Conservation (phyloP, 2,797 vertebrate genomes). For the Acipenser ruthenus region DNA sequence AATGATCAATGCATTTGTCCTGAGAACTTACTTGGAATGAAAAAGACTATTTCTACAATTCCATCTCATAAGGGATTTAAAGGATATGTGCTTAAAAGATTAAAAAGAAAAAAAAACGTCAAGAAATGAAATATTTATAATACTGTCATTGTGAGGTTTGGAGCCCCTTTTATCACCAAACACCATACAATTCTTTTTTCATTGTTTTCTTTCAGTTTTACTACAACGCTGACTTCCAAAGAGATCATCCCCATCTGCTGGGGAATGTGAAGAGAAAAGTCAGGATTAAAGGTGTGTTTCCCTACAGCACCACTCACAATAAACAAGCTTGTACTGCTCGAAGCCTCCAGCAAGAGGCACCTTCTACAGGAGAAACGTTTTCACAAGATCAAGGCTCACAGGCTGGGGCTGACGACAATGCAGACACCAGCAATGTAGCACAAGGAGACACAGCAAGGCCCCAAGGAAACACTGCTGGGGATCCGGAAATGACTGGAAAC, state of each 20-base stretch:
- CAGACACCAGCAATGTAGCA: background rate
- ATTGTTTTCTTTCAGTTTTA: conserved; percentile 24
- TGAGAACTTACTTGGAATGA: too few species aligned
- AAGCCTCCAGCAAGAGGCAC: rapidly evolving
- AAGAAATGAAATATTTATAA: too few species aligned
- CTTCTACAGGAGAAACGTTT: background rate
- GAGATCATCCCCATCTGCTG: conserved; percentile 28
- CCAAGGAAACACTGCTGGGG: background rate
- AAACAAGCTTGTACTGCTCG: background rate
- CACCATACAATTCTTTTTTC: too few species aligned
- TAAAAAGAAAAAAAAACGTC: too few species aligned
- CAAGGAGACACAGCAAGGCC: conserved; percentile 6
- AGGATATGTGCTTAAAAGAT: too few species aligned
- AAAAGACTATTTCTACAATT: too few species aligned
- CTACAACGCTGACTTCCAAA: conserved; percentile 31
- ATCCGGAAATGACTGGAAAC: conserved; percentile 14
- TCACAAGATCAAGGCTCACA: too few species aligned
- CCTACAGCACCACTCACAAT: background rate
- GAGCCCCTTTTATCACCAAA: too few species aligned
- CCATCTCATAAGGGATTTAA: too few species aligned
- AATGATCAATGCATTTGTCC: too few species aligned
- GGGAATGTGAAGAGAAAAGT: conserved; percentile 26
- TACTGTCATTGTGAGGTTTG: conserved; percentile 11
- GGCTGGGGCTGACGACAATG: too few species aligned
- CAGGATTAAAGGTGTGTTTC: conserved; percentile 17